Evolutionary conservation across 2,888 invertebrate species (phyloP).

Genomic region (Leptopilina drosophilae): DNA sequence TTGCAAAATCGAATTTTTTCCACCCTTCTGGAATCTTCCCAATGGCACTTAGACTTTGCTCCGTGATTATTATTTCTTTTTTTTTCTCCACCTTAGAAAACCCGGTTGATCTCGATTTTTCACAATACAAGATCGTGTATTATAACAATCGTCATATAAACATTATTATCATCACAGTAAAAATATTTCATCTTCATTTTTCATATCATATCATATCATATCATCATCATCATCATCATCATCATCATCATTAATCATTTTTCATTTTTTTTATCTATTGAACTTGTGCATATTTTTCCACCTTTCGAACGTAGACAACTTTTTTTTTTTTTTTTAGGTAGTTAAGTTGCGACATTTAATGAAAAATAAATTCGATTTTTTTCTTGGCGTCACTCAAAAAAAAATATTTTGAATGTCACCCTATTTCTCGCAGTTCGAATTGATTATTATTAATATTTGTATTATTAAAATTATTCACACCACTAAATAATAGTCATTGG

Average conservation of each 20-base stretch:
- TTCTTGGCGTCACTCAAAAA: constrained; percentile 37
- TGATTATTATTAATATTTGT: constrained; percentile 45
- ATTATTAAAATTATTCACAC: constrained; percentile 62
- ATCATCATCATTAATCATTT: no score
- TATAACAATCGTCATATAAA: constrained; percentile 75
- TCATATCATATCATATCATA: constrained; percentile 53
- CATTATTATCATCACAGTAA: constrained; percentile 78
- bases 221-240: constrained; percentile 59
- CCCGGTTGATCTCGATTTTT: constrained; percentile 64
- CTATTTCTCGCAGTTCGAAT: constrained; percentile 45
- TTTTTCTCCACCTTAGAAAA: constrained; percentile 61
- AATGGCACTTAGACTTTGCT: constrained; percentile 51
- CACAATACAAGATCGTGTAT: constrained; percentile 70
- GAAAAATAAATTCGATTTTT: constrained; percentile 15
- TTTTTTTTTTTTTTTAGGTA: constrained; percentile 47
- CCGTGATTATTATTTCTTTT: constrained; percentile 29
- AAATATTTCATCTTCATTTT: constrained; percentile 66
- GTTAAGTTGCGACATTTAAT: constrained; percentile 13
- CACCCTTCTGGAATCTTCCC: no score
- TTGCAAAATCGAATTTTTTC: not conserved
- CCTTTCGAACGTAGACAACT: constrained; percentile 38
- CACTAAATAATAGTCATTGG: constrained; percentile 74
- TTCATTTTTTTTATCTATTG: constrained; percentile 57
- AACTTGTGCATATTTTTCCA: constrained; percentile 61
- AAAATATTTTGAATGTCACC: constrained; percentile 39